These are phyloP conservation scores for Ctenomys sociabilis DNA, from an alignment of 2,113 vertebrate genomes.

Conservation along the genomic window DNA sequence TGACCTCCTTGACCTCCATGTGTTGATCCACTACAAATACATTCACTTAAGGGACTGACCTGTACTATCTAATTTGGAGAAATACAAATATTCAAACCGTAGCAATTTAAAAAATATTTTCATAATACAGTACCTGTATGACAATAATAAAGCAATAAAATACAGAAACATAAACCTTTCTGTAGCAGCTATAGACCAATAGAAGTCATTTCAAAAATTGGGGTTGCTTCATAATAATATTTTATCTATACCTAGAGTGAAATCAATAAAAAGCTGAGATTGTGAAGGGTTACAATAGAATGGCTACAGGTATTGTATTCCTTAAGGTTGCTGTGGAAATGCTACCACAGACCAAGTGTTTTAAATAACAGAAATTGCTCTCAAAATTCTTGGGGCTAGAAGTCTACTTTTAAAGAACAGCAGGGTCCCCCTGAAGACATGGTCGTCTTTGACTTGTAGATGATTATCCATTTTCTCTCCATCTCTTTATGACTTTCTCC, in stretches of 20 bases:
- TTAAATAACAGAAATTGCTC: background rate
- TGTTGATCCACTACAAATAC: too few species aligned
- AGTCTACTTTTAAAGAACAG: background rate
- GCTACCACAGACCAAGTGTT: accelerated
- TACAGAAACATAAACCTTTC: background rate
- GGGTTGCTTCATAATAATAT: background rate
- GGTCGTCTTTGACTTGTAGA: background rate
- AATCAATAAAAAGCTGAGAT: background rate
- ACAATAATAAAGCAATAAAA: background rate
- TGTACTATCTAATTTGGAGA: background rate
- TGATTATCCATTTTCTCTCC: background rate
- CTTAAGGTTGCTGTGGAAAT: background rate
- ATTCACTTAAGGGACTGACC: background rate
- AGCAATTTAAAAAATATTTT: background rate
- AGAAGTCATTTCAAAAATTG: background rate
- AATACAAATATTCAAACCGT: background rate
- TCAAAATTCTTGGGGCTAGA: background rate
- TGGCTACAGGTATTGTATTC: background rate
- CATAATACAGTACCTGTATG: background rate
- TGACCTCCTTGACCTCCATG: too few species aligned
- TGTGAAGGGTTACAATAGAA: accelerated
- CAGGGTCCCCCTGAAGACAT: background rate
- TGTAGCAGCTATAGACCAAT: background rate
- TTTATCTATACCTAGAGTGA: background rate
- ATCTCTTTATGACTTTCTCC: background rate